These are phyloP conservation scores for Mya arenaria DNA, from an alignment of 1,140 invertebrate genomes.

Conservation along the genomic window DNA sequence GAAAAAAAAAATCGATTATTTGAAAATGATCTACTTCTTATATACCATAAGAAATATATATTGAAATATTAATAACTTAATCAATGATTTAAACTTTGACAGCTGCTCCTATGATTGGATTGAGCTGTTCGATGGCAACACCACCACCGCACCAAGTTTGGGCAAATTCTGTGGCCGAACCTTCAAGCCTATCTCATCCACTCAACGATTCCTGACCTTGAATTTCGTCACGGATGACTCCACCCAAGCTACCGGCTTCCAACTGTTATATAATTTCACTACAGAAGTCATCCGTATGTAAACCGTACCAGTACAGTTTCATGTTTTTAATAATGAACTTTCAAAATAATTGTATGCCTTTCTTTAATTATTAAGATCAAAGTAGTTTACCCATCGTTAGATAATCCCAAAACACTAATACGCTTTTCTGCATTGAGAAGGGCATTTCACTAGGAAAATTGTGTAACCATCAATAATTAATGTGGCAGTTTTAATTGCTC, in stretches of 20 bases:
- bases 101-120: conserved; percentile 20
- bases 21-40: no score
- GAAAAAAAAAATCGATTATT: no score
- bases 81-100: no score
- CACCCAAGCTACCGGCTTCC: neutral
- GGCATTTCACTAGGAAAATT: no score
- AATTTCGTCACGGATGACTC: conserved; percentile 22
- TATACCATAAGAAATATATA: no score
- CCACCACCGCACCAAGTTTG: conserved; percentile 1
- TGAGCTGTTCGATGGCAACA: conserved; percentile 25
- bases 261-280: conserved; percentile 40
- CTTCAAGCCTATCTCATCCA: conserved; percentile 35
- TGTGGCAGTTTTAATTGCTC: no score
- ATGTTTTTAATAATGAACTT: neutral
- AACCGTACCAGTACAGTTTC: neutral
- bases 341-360: no score
- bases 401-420: neutral
- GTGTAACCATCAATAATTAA: no score
- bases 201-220: conserved; percentile 15
- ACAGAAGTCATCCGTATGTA: conserved; percentile 23
- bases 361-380: neutral
- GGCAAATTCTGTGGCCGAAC: conserved; percentile 26
- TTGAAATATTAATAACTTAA: no score
- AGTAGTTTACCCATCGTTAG: neutral
- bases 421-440: neutral